These are phyloP conservation scores for Whitmania pigra DNA, from an alignment of 1,140 invertebrate genomes.

Conservation along the genomic window DNA sequence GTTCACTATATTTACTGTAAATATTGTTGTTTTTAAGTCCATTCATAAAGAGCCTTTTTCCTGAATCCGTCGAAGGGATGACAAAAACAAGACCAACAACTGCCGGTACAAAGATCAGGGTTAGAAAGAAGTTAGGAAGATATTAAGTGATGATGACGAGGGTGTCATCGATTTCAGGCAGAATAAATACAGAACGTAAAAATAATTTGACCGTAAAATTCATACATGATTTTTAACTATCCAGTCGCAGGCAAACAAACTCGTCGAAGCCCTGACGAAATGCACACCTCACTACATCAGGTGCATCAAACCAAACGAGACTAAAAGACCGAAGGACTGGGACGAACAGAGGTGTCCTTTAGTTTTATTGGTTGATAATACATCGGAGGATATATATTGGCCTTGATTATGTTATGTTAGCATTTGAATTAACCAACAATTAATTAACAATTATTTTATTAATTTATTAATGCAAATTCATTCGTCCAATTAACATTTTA, in stretches of 20 bases:
- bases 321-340: constrained; percentile 61
- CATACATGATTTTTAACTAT: not conserved
- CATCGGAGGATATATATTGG: not conserved
- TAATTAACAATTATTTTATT: too few relatives aligned
- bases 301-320: constrained; percentile 68
- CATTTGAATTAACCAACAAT: not conserved
- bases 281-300: constrained; percentile 58
- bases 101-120: constrained; percentile 59
- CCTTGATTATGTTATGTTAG: not conserved
- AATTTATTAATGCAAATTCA: not conserved
- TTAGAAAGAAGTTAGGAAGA: constrained; percentile 25
- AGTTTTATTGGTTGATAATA: not conserved
- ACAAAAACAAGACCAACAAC: constrained; percentile 56
- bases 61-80: constrained; percentile 47
- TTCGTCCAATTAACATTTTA: not conserved
- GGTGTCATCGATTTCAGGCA: too few relatives aligned
- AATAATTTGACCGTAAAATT: constrained; percentile 3
- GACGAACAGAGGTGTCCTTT: constrained; percentile 44
- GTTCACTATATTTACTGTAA: constrained; percentile 15
- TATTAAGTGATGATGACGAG: not conserved
- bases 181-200: too few relatives aligned
- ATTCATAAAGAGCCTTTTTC: constrained; percentile 54
- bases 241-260: constrained; percentile 54
- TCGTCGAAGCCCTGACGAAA: constrained; percentile 58
- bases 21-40: constrained; percentile 42